A percentile compares a stretch with the other conserved stretches of the same genome.
Conservation (phyloP, 2,113 vertebrate genomes). For the Eleginops maclovinus region DNA sequence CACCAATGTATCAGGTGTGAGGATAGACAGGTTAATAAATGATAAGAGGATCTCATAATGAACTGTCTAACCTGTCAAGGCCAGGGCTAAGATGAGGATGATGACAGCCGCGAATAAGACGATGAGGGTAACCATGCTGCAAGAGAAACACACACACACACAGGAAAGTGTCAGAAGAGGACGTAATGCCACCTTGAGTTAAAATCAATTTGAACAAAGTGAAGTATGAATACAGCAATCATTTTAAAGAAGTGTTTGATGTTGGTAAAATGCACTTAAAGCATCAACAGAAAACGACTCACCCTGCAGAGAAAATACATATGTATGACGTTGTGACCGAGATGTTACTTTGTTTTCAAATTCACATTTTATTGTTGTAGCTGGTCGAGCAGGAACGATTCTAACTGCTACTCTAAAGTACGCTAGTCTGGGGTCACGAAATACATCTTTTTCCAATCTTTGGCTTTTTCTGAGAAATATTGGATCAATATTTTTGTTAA, state of each 20-base stretch:
- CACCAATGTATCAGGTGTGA: slow-evolving; percentile 7
- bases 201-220: not conserved
- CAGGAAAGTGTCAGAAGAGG: not conserved
- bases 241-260: no score
- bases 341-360: no score
- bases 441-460: no score
- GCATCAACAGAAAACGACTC: no score
- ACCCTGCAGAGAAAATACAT: no score
- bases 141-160: slow-evolving; percentile 30
- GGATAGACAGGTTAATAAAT: not conserved
- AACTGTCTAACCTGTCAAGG: slow-evolving; percentile 57
- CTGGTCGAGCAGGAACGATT: no score
- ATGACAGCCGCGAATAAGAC: slow-evolving; percentile 40
- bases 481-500: no score
- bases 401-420: no score
- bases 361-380: no score
- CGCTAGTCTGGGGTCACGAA: no score
- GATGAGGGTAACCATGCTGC: slow-evolving; percentile 71
- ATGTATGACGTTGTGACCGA: no score
- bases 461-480: no score
- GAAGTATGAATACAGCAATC: not conserved
- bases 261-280: not conserved
- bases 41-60: not conserved
- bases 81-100: slow-evolving; percentile 63
- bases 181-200: not conserved